Conservation (phyloP, 2,888 invertebrate genomes). For the Parasteatoda lunata region DNA sequence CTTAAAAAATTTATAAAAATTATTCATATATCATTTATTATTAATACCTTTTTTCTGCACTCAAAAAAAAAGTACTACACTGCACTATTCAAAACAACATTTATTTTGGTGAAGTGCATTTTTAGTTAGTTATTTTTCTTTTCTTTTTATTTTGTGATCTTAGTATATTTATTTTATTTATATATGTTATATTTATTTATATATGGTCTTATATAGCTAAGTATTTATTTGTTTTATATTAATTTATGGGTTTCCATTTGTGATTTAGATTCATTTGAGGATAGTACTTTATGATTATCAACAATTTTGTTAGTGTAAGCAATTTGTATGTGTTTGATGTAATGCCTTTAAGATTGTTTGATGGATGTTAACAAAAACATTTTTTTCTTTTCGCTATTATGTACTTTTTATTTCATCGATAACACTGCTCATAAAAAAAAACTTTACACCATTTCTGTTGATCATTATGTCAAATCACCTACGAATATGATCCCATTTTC, state of each 20-base stretch:
- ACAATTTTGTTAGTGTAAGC: not conserved
- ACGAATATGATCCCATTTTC: too few relatives aligned
- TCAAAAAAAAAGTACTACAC: not conserved
- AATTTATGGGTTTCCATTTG: constrained; percentile 10
- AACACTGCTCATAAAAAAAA: too few relatives aligned
- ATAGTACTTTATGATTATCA: not conserved
- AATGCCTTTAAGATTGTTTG: too few relatives aligned
- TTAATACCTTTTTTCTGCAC: not conserved
- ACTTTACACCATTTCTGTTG: too few relatives aligned
- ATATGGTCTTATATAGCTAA: not conserved
- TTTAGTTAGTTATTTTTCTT: constrained; percentile 1
- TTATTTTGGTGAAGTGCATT: not conserved
- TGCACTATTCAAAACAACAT: too few relatives aligned
- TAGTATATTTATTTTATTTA: constrained; percentile 6
- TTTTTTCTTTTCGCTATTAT: too few relatives aligned
- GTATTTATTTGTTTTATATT: constrained; percentile 31
- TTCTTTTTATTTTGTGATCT: constrained; percentile 4
- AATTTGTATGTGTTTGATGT: not conserved
- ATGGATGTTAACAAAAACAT: too few relatives aligned
- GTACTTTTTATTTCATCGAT: too few relatives aligned
- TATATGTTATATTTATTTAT: constrained; percentile 9
- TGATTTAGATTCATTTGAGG: not conserved
- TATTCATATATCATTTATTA: not conserved
- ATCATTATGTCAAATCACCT: too few relatives aligned
- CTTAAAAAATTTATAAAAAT: not conserved